Conservation (phyloP, 1,140 invertebrate species). For the Drosophila ananassae region DNA sequence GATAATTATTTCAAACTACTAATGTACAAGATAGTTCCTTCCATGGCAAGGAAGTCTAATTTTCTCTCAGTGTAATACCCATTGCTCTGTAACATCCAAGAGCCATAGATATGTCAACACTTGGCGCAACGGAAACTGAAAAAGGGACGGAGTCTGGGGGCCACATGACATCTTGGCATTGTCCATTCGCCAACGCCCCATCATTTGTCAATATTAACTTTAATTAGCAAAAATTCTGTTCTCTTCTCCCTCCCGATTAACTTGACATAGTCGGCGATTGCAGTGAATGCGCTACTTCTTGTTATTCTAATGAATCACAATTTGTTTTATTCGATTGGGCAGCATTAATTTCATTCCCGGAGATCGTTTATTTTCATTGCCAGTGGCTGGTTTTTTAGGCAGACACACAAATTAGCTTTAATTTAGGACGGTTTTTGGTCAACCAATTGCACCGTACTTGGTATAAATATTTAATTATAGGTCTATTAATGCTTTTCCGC, state of each 20-base stretch:
- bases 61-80: constrained; percentile 9
- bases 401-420: constrained; percentile 6
- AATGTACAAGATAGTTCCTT: not conserved
- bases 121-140: constrained; percentile 46
- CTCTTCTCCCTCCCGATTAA: constrained; percentile 26
- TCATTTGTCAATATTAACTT: constrained; percentile 82
- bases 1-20: not conserved
- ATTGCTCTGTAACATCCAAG: constrained; percentile 18
- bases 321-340: constrained; percentile 64
- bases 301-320: constrained; percentile 53
- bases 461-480: not conserved
- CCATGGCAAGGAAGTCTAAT: not conserved
- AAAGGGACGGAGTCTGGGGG: constrained; percentile 20
- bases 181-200: constrained; percentile 62
- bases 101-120: constrained; percentile 76
- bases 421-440: not conserved
- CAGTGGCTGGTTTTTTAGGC: constrained; percentile 19
- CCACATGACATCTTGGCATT: constrained; percentile 65
- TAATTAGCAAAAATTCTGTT: constrained; percentile 67
- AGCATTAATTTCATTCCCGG: constrained; percentile 31
- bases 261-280: constrained; percentile 38
- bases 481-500: not conserved
- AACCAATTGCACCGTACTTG: too few relatives aligned
- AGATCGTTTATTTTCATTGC: constrained; percentile 70
- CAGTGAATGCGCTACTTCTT: constrained; percentile 30